These are phyloP conservation scores for Montipora sp. DNA, from an alignment of 64 coral and sea anemone genomes.

Conservation along the genomic window DNA sequence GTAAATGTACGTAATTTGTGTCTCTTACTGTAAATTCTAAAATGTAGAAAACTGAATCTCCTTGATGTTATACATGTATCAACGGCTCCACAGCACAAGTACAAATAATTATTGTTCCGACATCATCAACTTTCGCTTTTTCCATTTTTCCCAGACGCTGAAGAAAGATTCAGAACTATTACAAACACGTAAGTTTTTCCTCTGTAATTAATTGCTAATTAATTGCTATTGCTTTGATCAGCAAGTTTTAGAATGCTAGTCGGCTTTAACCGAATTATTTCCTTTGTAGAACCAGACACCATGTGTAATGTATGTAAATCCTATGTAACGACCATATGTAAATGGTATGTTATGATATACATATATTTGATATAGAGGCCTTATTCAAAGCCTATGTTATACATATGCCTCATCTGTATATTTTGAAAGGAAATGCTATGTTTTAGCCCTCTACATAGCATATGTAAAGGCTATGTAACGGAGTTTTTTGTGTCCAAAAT, in stretches of 20 bases:
- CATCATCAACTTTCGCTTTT: background rate
- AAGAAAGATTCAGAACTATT: slow-evolving; percentile 98
- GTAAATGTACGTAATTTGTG: too few relatives aligned
- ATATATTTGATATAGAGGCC: too few relatives aligned
- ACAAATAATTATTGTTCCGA: slow-evolving; percentile 14
- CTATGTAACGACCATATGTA: too few relatives aligned
- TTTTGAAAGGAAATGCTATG: too few relatives aligned
- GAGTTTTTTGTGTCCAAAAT: too few relatives aligned
- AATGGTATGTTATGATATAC: too few relatives aligned
- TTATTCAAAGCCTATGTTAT: too few relatives aligned
- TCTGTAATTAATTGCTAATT: background rate
- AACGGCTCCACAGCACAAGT: background rate
- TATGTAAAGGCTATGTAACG: too few relatives aligned
- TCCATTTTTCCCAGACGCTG: slow-evolving; percentile 75
- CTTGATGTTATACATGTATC: background rate
- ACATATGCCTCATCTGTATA: too few relatives aligned
- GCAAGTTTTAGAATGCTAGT: background rate
- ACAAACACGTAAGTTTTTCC: slow-evolving; percentile 94
- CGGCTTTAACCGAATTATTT: background rate
- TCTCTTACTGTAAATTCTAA: background rate
- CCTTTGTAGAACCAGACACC: too few relatives aligned
- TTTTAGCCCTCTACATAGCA: too few relatives aligned
- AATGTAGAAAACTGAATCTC: background rate
- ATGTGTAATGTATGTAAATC: too few relatives aligned
- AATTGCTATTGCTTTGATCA: background rate